A percentile compares a stretch with the other conserved stretches of the same genome.
These are phyloP conservation scores for Oenanthe melanoleuca DNA, from an alignment of 2,113 vertebrate genomes.

Conservation along the genomic window DNA sequence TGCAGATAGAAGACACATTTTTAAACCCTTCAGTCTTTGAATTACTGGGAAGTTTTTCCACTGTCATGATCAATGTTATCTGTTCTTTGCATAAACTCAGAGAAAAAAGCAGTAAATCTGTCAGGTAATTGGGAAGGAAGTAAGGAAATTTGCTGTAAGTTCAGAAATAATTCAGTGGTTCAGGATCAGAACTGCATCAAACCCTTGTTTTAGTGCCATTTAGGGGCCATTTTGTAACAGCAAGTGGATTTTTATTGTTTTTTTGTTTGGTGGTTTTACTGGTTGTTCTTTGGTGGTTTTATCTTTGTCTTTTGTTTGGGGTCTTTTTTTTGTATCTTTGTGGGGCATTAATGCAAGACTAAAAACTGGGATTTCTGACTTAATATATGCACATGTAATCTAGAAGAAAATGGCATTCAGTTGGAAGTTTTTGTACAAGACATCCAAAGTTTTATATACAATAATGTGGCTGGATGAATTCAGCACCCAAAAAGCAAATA, in stretches of 20 bases:
- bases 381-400: accelerated
- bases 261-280: too few relatives aligned
- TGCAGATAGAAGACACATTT: not conserved
- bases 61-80: not conserved
- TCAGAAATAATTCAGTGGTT: not conserved
- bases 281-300: not conserved
- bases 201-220: not conserved
- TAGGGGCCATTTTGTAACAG: not conserved
- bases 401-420: not conserved
- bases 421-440: not conserved
- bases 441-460: not conserved
- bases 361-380: not conserved
- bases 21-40: not conserved
- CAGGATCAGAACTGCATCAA: not conserved
- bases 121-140: not conserved
- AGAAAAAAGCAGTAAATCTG: not conserved
- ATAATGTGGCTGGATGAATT: not conserved
- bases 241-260: accelerated
- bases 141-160: not conserved
- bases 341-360: accelerated
- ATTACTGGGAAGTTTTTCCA: not conserved
- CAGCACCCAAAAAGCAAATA: not conserved
- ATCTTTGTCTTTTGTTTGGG: accelerated
- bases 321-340: accelerated
- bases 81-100: not conserved